Evolutionary conservation across 2,888 invertebrate species (phyloP).

Genomic region (Aphelenchoides bicaudatus): DNA sequence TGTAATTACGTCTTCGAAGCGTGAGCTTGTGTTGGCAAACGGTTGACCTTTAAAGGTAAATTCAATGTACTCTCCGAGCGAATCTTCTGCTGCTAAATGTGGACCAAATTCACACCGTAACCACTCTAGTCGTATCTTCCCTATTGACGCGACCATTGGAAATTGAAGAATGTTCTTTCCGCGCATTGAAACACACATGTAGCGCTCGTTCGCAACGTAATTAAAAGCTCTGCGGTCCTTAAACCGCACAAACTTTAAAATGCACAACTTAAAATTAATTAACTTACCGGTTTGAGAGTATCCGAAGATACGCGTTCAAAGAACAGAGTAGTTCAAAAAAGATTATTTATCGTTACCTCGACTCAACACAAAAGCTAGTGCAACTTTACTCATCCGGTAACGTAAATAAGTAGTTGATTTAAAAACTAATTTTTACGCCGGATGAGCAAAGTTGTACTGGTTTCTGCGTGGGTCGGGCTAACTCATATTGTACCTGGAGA

Average conservation of each 20-base stretch:
- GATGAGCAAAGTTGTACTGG: too few relatives aligned
- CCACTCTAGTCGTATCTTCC: constrained; percentile 7
- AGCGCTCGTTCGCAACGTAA: background rate
- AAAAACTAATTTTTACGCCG: too few relatives aligned
- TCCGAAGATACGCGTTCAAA: constrained; percentile 1
- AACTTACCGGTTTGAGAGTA: background rate
- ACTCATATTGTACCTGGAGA: constrained; percentile 10
- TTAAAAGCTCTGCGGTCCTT: background rate
- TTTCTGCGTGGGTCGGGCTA: too few relatives aligned
- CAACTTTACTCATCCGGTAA: background rate
- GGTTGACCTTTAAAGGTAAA: constrained; percentile 12
- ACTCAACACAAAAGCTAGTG: too few relatives aligned
- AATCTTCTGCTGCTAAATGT: background rate
- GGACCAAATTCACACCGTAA: background rate
- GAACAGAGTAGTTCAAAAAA: too few relatives aligned
- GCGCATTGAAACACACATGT: constrained; percentile 13
- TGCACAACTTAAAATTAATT: background rate
- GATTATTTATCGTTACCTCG: too few relatives aligned
- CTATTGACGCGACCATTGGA: background rate
- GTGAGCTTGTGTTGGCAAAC: background rate
- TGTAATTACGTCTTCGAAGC: background rate
- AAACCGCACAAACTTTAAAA: background rate
- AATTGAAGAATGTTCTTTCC: constrained; percentile 7
- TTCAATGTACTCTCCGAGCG: constrained; percentile 11
- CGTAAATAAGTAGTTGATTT: background rate